These are phyloP conservation scores for Leptinotarsa rubiginosa DNA, from an alignment of 2,888 invertebrate genomes.

Conservation along the genomic window DNA sequence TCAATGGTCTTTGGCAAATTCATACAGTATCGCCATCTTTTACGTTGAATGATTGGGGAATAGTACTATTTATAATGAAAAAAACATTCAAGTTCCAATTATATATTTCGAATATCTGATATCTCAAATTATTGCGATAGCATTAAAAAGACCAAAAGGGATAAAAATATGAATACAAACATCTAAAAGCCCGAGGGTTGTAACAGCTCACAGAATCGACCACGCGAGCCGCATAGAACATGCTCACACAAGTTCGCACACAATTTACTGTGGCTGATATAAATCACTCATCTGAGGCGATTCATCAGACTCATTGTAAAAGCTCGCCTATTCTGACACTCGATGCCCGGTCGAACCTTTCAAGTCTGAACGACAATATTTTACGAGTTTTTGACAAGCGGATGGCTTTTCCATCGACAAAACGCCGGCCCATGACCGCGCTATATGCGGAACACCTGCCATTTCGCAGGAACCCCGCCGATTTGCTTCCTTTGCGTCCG, in stretches of 20 bases:
- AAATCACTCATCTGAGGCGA: constrained; percentile 67
- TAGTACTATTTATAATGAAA: too few relatives aligned
- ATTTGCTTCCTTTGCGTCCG: not conserved
- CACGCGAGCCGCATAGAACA: constrained; percentile 1
- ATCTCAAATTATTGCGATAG: too few relatives aligned
- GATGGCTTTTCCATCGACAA: constrained; percentile 71
- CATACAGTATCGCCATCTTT: too few relatives aligned
- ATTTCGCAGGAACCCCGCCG: constrained; percentile 18
- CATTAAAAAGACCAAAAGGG: not conserved
- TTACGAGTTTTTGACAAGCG: constrained; percentile 77
- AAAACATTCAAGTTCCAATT: too few relatives aligned
- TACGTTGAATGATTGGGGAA: too few relatives aligned
- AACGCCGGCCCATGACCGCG: constrained; percentile 23
- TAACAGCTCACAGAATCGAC: not conserved
- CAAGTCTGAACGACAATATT: constrained; percentile 72
- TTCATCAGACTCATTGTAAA: constrained; percentile 67
- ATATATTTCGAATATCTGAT: too few relatives aligned
- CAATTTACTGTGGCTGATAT: constrained; percentile 67
- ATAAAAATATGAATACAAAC: not conserved
- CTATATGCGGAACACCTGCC: constrained; percentile 21
- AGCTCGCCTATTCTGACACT: constrained; percentile 45
- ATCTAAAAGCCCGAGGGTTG: constrained; percentile 12
- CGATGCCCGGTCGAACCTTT: constrained; percentile 57
- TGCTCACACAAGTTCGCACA: constrained; percentile 56
- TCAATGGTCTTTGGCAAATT: too few relatives aligned